Percentiles rank a stretch among this genome's conserved stretches.
Evolutionary conservation across 2,888 invertebrate genomes (phyloP).

Genomic region (Phengaris arion): DNA sequence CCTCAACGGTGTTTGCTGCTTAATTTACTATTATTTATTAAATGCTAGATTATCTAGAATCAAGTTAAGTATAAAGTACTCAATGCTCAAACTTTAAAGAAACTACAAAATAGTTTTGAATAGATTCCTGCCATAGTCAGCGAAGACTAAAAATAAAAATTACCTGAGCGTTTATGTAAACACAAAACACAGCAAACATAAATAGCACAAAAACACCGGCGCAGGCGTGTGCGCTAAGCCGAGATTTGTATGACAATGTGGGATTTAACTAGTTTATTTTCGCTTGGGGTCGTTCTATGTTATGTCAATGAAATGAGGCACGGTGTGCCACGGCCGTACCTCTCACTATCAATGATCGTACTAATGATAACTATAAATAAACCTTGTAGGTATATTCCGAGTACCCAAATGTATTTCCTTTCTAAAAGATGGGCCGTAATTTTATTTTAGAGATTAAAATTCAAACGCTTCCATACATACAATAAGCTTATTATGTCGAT

Average conservation of each 20-base stretch:
- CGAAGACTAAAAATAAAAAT: conserved; percentile 1
- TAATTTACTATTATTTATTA: background rate
- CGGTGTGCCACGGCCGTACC: conserved; percentile 67
- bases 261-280: conserved; percentile 46
- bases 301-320: conserved; percentile 62
- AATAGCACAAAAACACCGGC: conserved; percentile 31
- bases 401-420: background rate
- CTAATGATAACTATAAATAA: conserved; percentile 32
- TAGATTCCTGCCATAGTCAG: background rate
- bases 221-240: conserved; percentile 38
- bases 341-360: conserved; percentile 55
- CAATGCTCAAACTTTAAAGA: too few species aligned
- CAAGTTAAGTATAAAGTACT: too few species aligned
- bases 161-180: background rate
- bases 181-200: conserved; percentile 25
- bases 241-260: conserved; percentile 62
- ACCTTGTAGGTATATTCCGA: conserved; percentile 2
- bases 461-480: too few species aligned
- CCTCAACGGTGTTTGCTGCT: background rate
- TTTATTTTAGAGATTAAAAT: too few species aligned
- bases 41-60: too few species aligned
- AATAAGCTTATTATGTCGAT: too few species aligned
- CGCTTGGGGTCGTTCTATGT: conserved; percentile 54
- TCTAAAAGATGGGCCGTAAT: background rate
- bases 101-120: too few species aligned